Base-by-base conservation (phyloP, 2,797 vertebrate genomes). In the Jordanella pulchra region DNA sequence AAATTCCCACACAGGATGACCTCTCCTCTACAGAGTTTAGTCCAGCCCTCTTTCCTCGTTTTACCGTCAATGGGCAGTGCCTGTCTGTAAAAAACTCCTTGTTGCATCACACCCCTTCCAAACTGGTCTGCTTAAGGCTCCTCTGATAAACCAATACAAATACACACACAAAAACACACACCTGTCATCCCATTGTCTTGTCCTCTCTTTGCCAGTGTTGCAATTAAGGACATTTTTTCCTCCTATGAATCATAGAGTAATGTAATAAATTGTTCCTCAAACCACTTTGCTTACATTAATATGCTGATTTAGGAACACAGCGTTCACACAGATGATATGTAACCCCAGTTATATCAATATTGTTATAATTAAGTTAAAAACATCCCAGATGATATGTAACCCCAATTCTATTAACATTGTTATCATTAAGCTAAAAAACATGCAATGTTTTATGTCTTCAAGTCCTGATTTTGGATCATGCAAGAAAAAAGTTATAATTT, bases 41-140 rank as follows among this genome's bases (percentile, higher is more conserved):
- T 58, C 90, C 93, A 30, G 65, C 92, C 94, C 78, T 73, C 78
- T 88, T 80, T 90, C 87, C 76, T 35, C 79, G 79, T 85, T 89
- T 95, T 95, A 95, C 95, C 90, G 94, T 92, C 93, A 95, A 77
- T 89, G 89, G 88, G 92, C 89, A 85, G 91, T 86, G 89, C 82
- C 87, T 93, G 91, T 93, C 93, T 75, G 92, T 94, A 95, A 63
- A 63, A 42, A 95, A 87, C 65, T 86, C 76, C 84, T 69, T 0
- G 42, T 94, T 95, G 92, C 94, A 91, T 93, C 93, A 95, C 63
- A 66, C 61, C 50, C 78, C 69, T 72, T 80, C 74, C 76, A 82
- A 68, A 84, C 45, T 67, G 83, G 65, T 84, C 80, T 87, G 81
- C 76, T 72, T 65, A 86, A 89, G 87, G 82, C 85, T 88, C 81